A percentile compares a stretch with the other conserved stretches of the same genome.
Evolutionary conservation across 2,888 invertebrate genomes (phyloP).

Genomic region (Pachliopta kotzebuea): DNA sequence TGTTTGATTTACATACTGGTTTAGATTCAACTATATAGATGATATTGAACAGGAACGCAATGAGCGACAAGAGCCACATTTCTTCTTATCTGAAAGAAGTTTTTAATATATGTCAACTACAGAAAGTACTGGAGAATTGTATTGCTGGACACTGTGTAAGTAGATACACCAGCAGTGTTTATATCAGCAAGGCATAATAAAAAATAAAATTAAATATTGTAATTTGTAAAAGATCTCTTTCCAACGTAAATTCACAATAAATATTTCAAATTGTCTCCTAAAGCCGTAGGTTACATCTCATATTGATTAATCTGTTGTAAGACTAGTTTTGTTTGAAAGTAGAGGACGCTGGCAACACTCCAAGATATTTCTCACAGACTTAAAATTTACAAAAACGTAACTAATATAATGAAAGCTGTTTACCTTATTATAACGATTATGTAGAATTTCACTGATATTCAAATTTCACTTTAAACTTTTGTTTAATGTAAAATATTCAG

Average conservation of each 20-base stretch:
- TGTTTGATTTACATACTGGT: conserved; percentile 37
- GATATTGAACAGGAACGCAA: conserved; percentile 13
- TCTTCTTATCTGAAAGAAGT: conserved; percentile 11
- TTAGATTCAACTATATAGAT: conserved; percentile 31
- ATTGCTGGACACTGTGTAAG: too few relatives aligned
- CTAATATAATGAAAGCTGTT: neutral
- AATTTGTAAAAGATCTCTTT: too few relatives aligned
- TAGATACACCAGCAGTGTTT: too few relatives aligned
- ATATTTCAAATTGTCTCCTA: too few relatives aligned
- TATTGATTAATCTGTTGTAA: neutral
- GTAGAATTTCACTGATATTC: neutral
- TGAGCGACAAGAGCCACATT: neutral
- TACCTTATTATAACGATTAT: neutral
- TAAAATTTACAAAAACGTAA: neutral
- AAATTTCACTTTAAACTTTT: neutral
- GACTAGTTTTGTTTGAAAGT: neutral
- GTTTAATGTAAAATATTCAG: neutral
- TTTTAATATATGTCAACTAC: too few relatives aligned
- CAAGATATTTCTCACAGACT: neutral
- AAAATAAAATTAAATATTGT: too few relatives aligned
- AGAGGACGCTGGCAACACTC: conserved; percentile 1
- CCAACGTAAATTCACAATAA: too few relatives aligned
- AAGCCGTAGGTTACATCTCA: neutral
- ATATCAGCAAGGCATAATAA: too few relatives aligned
- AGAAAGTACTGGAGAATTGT: too few relatives aligned